phyloP scores from a whole-genome alignment of 1,140 invertebrate species.

The Oncopodura yosiiana region DNA sequence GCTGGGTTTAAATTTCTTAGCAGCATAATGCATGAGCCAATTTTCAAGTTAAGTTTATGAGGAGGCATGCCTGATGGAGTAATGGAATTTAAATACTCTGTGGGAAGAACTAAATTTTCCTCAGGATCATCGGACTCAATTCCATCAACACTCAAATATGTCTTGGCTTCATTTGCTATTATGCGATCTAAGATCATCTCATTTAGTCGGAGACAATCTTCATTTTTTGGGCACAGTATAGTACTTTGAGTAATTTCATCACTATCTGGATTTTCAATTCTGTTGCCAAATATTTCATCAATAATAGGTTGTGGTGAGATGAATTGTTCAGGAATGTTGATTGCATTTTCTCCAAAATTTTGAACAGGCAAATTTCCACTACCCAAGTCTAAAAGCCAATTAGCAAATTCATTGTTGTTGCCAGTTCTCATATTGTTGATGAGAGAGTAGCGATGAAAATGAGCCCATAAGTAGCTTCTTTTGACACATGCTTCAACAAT shows the following conservation, averaged over 20 bases:
- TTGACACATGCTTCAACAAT: slow-evolving; percentile 41
- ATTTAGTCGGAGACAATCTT: slow-evolving; percentile 7
- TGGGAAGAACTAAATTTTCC: slow-evolving; percentile 3
- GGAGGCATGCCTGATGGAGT: slow-evolving; percentile 38
- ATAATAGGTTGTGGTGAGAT: slow-evolving; percentile 33
- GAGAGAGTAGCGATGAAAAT: slow-evolving; percentile 26
- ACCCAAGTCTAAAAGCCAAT: slow-evolving; percentile 28
- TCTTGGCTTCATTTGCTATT: not conserved
- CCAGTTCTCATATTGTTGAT: slow-evolving; percentile 32
- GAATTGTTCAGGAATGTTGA: slow-evolving; percentile 33
- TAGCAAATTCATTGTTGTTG: slow-evolving; percentile 12
- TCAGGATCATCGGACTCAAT: not conserved
- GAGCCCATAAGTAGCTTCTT: slow-evolving; percentile 36
- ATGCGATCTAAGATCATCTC: not conserved
- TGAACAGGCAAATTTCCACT: slow-evolving; percentile 18
- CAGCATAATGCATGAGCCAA: slow-evolving; percentile 39
- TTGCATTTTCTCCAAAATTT: slow-evolving; percentile 17
- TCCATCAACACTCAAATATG: slow-evolving; percentile 3
- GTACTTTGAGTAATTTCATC: not conserved
- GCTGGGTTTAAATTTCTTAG: slow-evolving; percentile 38
- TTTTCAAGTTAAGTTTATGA: slow-evolving; percentile 41
- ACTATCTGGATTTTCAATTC: not conserved
- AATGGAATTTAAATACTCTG: not conserved
- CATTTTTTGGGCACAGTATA: slow-evolving; percentile 13
- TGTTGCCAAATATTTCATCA: slow-evolving; percentile 36